Evolutionary conservation across 1,140 invertebrate genomes (phyloP).

Genomic region (Hyles vespertilio): DNA sequence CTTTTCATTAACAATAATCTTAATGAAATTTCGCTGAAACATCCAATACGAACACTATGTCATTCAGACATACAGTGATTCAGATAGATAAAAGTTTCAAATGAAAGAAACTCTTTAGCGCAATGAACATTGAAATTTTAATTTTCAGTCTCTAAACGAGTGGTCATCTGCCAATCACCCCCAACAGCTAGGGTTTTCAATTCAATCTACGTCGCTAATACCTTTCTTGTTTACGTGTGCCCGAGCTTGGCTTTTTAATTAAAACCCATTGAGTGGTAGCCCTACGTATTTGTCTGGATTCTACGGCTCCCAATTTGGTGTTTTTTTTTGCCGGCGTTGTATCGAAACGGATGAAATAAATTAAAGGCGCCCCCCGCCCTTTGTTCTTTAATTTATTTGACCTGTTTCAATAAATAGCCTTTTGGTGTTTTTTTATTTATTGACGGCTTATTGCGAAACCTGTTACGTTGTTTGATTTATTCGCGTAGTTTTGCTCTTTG

Average conservation of each 20-base stretch:
- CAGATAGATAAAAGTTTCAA: too few relatives aligned
- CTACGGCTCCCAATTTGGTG: background rate
- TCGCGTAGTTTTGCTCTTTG: conserved; percentile 7
- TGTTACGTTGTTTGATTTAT: conserved; percentile 18
- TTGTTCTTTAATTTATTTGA: conserved; percentile 24
- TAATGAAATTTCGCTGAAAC: too few relatives aligned
- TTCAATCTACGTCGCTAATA: too few relatives aligned
- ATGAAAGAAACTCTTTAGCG: too few relatives aligned
- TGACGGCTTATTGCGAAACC: conserved; percentile 22
- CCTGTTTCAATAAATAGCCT: conserved; percentile 19
- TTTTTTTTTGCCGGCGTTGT: conserved; percentile 16
- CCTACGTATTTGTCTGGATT: conserved; percentile 5
- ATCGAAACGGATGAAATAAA: conserved; percentile 20
- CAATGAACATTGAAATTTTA: too few relatives aligned
- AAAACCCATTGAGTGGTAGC: background rate
- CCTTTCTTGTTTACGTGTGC: too few relatives aligned
- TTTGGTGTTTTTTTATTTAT: conserved; percentile 21
- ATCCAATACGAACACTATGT: too few relatives aligned
- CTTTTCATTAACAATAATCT: too few relatives aligned
- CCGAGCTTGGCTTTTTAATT: conserved; percentile 2
- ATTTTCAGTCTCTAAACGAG: too few relatives aligned
- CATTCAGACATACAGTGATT: too few relatives aligned
- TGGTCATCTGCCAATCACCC: too few relatives aligned
- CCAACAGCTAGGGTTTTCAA: too few relatives aligned
- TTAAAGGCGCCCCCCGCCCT: conserved; percentile 13